A percentile compares a stretch with the other conserved stretches of the same genome.
These are phyloP conservation scores for Mellivora capensis DNA, from an alignment of 2,113 vertebrate species.

Conservation along the genomic window DNA sequence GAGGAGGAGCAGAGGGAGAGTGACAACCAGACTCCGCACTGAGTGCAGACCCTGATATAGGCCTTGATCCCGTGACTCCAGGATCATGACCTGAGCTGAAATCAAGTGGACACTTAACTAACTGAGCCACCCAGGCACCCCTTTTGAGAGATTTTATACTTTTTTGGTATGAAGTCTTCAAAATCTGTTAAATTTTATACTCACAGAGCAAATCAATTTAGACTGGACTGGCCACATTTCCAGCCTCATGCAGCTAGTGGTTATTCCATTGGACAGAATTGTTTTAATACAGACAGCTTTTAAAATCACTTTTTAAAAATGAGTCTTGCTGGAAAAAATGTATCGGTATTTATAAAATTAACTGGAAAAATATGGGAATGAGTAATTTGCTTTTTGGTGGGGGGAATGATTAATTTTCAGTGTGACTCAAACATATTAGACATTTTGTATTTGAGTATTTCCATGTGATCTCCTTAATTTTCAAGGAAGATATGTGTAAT, in stretches of 20 bases:
- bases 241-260: neutral
- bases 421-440: neutral
- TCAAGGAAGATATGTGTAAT: neutral
- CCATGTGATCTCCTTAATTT: neutral
- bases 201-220: neutral
- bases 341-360: conserved; percentile 46
- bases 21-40: neutral
- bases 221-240: neutral
- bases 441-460: neutral
- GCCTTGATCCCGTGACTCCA: neutral
- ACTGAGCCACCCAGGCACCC: neutral
- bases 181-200: neutral
- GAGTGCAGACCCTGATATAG: neutral
- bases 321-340: conserved; percentile 48
- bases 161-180: neutral
- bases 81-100: neutral
- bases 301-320: conserved; percentile 28
- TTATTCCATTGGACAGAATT: neutral
- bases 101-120: neutral
- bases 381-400: neutral
- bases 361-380: conserved; percentile 23
- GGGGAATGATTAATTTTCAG: conserved; percentile 20
- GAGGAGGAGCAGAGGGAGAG: neutral
- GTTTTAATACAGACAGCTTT: neutral
- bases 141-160: neutral